Evolutionary conservation across 2,113 vertebrate species (phyloP), one percentile per base, ranked within the genome.

Genomic region (Neogobius melanostomus): DNA sequence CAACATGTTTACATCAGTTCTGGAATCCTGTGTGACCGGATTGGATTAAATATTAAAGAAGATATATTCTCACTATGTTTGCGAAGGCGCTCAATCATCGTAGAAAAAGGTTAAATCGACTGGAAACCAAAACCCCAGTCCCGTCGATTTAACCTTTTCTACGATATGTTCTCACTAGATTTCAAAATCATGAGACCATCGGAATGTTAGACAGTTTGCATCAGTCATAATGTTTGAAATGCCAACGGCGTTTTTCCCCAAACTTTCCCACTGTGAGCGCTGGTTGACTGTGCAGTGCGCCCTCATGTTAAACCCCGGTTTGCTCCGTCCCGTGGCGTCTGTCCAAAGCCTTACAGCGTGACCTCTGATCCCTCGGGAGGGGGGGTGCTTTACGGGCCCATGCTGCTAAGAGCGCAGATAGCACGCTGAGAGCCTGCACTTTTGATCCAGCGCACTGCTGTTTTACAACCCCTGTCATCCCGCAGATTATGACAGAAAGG

Each of bases 271-370:
- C 1, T 56, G 11, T 6, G 53, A 11, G 53, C 16, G 52, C 8
- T n/a, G 0, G n/a, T 21, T 11, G 10, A 28, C 9, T 28, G 17
- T 56, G 53, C 5, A n/a, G 14, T n/a, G 14, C 75, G 80, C 62
- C 82, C 72, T 70, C 79, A 69, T 78, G 84, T 89, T 83, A 91
- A 91, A 90, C 83, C 74, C 81, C 71, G 77, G 66, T 68, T 56
- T 62, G 68, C 60, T 81, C 88, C 84, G 69, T 64, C 54, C 72
- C 45, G 46, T 88, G 90, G 86, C 84, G 82, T 89, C 89, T 89
- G 86, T 88, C 83, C 91, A 86, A 86, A 89, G 87, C 88, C 81
- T 82, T 85, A 89, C 80, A 88, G 80, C 84, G 86, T 76, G 76
- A 91, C 92, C 92, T 88, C 68, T 92, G 90, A 92, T 86, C 88